Conservation (phyloP, 1,140 invertebrate genomes). For the Parasteatoda tepidariorum region DNA sequence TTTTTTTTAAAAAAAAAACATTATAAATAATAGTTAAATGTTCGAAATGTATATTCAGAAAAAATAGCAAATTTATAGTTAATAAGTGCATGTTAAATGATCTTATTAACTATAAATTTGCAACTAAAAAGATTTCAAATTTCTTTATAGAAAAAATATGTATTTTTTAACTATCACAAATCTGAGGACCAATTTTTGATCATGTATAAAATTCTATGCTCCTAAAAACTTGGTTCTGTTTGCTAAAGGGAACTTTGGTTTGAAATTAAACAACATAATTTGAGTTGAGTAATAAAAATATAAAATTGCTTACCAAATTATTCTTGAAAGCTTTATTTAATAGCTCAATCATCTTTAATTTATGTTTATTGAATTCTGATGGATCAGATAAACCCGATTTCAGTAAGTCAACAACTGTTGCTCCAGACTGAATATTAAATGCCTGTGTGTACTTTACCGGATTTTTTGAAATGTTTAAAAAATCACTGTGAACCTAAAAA, state of each 20-base stretch:
- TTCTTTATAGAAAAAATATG: neutral
- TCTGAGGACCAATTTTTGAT: neutral
- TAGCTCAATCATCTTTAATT: slow-evolving; percentile 3
- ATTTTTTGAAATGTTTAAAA: slow-evolving; percentile 43
- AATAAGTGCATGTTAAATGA: too few species aligned
- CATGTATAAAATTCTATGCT: neutral
- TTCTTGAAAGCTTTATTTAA: slow-evolving; percentile 26
- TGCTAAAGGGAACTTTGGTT: neutral
- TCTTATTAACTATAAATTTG: too few species aligned
- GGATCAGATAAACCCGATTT: neutral
- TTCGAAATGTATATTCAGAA: too few species aligned
- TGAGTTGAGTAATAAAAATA: neutral
- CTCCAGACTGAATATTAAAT: neutral
- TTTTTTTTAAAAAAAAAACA: too few species aligned
- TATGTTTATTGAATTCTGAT: slow-evolving; percentile 10
- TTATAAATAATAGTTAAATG: too few species aligned
- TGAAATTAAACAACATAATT: neutral
- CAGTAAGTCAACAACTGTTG: slow-evolving; percentile 24
- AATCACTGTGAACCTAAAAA: slow-evolving; percentile 38
- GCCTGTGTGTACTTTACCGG: slow-evolving; percentile 44
- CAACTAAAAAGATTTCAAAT: neutral
- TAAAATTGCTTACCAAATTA: slow-evolving; percentile 14
- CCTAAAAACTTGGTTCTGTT: neutral
- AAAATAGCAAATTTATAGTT: too few species aligned
- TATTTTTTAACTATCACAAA: neutral